Base-by-base conservation (phyloP, 2,797 vertebrate genomes). In the Alosa sapidissima region DNA sequence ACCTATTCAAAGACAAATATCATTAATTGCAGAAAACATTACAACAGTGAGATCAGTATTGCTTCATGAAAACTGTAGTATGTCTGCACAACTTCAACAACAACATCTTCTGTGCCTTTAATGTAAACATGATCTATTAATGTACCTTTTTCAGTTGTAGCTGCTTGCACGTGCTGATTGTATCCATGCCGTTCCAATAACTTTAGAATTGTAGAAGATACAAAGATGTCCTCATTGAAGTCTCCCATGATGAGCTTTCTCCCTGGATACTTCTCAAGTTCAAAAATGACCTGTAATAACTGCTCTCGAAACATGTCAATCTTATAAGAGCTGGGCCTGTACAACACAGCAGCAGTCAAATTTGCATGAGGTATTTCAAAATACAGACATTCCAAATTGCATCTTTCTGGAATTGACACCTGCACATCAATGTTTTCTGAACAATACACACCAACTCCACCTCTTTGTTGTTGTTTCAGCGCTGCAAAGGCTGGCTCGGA, bases 101-200 rank as follows among this genome's bases (percentile, higher is more conserved):
- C 28, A 65, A 83, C 52, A 81, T 85, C 36, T 47, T 36, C 54
- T 85, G 60, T n/a, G 1, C 24, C 60, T 62, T 62, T 24, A 62
- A 0, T 24, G n/a, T 62, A 62, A 1, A 62, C n/a, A 10, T 62
- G 60, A 8, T 62, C 81, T 48, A 85, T 68, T 82, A 82, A 45
- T 2, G 84, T 85, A 85, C 58, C 81, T 51, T 54, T 82, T 45
- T 85, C 84, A 36, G 81, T 85, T 65, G 84, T 85, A 19, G 58
- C 41, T 47, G 36, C 48, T 28, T 65, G 47, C 2, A 84, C 83
- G 3, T 33, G 24, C 33, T 84, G 68, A 33, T 6, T 58, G 33
- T 84, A 81, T n/a, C 81, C 84, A 82, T 82, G 21, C 13, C 21
- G 55, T 47, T 85, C 60, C 84, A 85, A 8, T n/a, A 85, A 8